Conservation (phyloP, 37 sponge, comb jelly and placozoan genomes). For the Beroe forskalii region DNA sequence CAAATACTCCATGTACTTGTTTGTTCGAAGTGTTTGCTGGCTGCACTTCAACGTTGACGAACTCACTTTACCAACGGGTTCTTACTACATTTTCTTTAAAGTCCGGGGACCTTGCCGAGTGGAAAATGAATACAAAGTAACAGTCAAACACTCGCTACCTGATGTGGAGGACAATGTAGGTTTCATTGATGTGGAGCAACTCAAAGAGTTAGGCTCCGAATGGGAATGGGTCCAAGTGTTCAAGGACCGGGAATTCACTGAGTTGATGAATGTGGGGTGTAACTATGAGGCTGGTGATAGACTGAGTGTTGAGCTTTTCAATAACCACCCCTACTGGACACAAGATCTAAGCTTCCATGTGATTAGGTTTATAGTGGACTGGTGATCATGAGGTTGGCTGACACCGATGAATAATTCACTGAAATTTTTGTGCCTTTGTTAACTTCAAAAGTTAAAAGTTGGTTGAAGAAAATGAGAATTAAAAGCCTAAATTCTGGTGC, state of each 20-base stretch:
- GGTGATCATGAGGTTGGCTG: too few species aligned
- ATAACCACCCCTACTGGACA: background rate
- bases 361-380: background rate
- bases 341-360: background rate
- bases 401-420: too few species aligned
- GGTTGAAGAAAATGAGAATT: too few species aligned
- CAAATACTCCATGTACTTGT: background rate
- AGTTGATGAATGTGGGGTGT: background rate
- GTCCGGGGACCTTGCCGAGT: background rate
- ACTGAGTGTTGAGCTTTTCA: background rate
- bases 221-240: constrained; percentile 22
- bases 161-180: background rate
- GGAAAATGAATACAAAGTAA: constrained; percentile 21
- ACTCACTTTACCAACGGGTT: background rate
- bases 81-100: background rate
- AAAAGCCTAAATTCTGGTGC: too few species aligned
- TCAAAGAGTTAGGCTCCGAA: background rate
- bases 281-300: background rate
- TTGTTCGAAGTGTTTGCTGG: background rate
- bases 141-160: background rate
- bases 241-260: background rate
- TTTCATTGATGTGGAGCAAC: background rate
- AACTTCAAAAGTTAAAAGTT: too few species aligned
- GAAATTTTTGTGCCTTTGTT: too few species aligned
- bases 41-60: background rate